Evolutionary conservation across 2,797 vertebrate species (phyloP).

Genomic region (Muscicapa comitata): DNA sequence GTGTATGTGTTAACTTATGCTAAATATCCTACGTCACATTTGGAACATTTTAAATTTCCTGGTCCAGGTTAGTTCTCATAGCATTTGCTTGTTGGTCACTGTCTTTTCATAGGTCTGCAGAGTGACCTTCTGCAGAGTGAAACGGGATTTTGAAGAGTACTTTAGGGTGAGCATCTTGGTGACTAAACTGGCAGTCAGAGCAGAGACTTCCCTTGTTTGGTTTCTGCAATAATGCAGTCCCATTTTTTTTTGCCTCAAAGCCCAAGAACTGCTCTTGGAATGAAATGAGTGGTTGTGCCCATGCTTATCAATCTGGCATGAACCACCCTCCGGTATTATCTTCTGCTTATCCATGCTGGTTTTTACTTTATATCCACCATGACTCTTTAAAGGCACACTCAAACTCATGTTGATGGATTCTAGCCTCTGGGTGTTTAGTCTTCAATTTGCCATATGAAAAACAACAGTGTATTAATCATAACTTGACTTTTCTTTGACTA

Average conservation of each 20-base stretch:
- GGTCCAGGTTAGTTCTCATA: neutral
- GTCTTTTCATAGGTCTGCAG: neutral
- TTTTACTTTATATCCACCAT: neutral
- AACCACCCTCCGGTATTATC: neutral
- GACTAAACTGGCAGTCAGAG: neutral
- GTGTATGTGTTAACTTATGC: neutral
- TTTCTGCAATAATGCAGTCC: neutral
- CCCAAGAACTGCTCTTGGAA: neutral
- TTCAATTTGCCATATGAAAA: neutral
- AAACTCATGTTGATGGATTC: neutral
- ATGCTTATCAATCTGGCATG: neutral
- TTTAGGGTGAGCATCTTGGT: neutral
- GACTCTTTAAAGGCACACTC: neutral
- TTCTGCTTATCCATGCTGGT: neutral
- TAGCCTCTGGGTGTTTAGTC: neutral
- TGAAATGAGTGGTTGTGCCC: neutral
- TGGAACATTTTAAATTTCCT: neutral
- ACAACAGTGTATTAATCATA: neutral
- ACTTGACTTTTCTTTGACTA: neutral
- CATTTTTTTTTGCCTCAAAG: neutral
- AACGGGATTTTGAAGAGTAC: neutral
- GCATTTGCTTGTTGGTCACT: neutral
- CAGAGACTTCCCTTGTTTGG: neutral
- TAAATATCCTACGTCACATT: neutral
- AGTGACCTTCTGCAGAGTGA: neutral